Evolutionary conservation across 2,113 vertebrate species (phyloP).

Genomic region (Nematolebias whitei): DNA sequence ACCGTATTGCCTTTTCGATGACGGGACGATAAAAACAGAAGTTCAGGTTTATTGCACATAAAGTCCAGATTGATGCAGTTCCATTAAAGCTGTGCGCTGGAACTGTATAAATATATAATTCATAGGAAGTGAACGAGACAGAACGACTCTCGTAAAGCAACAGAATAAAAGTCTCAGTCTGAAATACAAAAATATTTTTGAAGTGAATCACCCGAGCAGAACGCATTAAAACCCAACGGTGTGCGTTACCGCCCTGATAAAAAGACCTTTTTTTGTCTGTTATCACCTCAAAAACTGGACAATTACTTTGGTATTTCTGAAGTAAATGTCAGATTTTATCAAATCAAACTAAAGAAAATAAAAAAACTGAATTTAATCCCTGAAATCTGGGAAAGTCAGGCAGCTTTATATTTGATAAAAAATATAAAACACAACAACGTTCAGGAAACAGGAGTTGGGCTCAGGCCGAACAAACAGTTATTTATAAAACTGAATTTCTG

Average conservation of each 20-base stretch:
- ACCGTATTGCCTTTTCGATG: conserved; percentile 1
- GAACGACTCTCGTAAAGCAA: conserved; percentile 39
- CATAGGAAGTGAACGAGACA: conserved; percentile 13
- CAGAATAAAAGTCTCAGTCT: conserved; percentile 34
- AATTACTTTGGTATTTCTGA: background rate
- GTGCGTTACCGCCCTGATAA: background rate
- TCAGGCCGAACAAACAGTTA: too few relatives aligned
- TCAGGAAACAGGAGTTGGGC: too few relatives aligned
- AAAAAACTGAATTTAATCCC: too few relatives aligned
- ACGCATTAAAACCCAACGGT: background rate
- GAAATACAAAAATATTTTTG: conserved; percentile 31
- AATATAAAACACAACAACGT: too few relatives aligned
- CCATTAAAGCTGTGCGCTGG: conserved; percentile 27
- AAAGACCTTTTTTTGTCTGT: background rate
- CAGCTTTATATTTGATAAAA: too few relatives aligned
- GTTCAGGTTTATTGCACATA: conserved; percentile 29
- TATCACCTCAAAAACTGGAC: background rate
- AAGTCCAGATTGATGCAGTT: conserved; percentile 33
- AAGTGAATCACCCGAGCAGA: conserved; percentile 12
- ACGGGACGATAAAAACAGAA: conserved; percentile 17
- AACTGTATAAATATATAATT: conserved; percentile 37
- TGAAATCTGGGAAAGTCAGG: too few relatives aligned
- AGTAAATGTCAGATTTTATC: background rate
- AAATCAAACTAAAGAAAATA: background rate
- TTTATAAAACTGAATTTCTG: too few relatives aligned